Evolutionary conservation across 2,888 invertebrate species (phyloP), one percentile per base, ranked within the genome.

Genomic region (Eristalis tenax): DNA sequence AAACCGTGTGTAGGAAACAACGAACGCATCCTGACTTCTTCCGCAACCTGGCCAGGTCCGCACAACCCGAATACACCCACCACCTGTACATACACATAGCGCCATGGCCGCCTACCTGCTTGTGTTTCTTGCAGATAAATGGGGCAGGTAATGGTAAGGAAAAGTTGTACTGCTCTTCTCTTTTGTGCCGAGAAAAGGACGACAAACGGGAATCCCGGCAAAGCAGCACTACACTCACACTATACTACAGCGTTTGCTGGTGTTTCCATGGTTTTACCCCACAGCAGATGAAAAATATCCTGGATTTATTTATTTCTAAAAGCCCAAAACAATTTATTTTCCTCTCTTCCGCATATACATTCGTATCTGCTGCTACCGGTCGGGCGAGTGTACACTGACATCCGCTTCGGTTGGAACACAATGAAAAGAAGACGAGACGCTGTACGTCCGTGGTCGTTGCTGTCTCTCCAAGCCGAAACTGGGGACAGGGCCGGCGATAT

Each of bases 301-400:
- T 78, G 79, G 87, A 83, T 87, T 87, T 87, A 87, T 87, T 87
- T 87, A 87, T 83, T 65, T 83, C 83, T 87, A 87, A 87, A 87
- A 87, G 83, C 79, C 83, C 83, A 87, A 86, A 87, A 87, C 87
- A 83, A 87, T 87, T 87, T 87, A 87, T 87, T 87, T 83, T 80
- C 79, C 68, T 71, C 71, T 73, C 70, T 76, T 68, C 73, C 18
- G 56, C 26, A 65, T 73, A 43, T 56, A 57, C 66, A 26, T 73
- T 61, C 56, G 59, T 83, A 75, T 87, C 78, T 73, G 61, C 70
- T 66, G 28, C 56, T 22, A 57, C 75, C 63, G 65, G 26, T 64
- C 50, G 32, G 32, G 50, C 13, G 50, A 57, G 28, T 8, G 38
- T 74, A 75, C 11, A 38, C 23, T 70, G 78, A 86, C 82, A 82